Percentiles rank a stretch among this genome's conserved stretches.
These are phyloP conservation scores for Gibbula magus DNA, from an alignment of 2,888 invertebrate genomes.

Conservation along the genomic window DNA sequence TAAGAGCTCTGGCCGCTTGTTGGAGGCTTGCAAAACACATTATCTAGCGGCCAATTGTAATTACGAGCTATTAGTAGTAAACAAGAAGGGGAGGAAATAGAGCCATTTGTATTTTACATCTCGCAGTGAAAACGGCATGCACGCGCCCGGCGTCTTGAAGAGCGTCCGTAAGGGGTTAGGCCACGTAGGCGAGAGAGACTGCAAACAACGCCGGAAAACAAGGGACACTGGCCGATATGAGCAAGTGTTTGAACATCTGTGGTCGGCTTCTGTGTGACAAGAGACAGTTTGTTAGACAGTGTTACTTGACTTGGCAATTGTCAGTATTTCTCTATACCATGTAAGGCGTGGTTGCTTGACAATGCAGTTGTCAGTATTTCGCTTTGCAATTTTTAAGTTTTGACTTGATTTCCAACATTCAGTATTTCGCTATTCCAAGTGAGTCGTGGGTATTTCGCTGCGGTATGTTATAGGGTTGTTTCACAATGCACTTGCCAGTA, in stretches of 20 bases:
- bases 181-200: not conserved
- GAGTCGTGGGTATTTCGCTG: too few species aligned
- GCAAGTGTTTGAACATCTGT: constrained; percentile 3
- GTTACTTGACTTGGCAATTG: not conserved
- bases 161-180: not conserved
- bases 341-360: too few species aligned
- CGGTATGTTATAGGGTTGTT: too few species aligned
- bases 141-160: not conserved
- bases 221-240: not conserved
- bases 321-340: not conserved
- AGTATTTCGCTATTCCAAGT: too few species aligned
- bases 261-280: not conserved
- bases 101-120: constrained; percentile 9
- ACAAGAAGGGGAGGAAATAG: constrained; percentile 24
- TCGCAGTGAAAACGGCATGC: not conserved
- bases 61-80: constrained; percentile 26
- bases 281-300: not conserved
- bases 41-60: constrained; percentile 20
- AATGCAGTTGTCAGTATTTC: too few species aligned
- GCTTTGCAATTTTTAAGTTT: too few species aligned
- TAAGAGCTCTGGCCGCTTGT: constrained; percentile 17
- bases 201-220: not conserved
- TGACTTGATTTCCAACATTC: too few species aligned
- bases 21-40: constrained; percentile 17
- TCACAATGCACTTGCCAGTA: too few species aligned